Evolutionary conservation across 2,888 invertebrate genomes (phyloP).

Genomic region (Meteorus colon): DNA sequence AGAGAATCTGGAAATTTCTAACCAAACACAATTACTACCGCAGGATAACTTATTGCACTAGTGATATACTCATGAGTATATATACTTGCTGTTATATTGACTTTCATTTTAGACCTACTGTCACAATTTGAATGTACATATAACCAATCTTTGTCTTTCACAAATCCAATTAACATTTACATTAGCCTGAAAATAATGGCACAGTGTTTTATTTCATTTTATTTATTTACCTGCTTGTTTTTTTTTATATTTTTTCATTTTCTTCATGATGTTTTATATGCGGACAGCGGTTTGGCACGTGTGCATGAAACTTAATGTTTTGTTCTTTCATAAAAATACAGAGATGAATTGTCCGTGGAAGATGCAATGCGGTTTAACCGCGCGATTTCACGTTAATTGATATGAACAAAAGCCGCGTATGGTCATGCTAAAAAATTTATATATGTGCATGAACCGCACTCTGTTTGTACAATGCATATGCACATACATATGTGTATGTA

Average conservation of each 20-base stretch:
- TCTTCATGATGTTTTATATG: neutral
- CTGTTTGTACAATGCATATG: neutral
- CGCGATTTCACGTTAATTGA: slow-evolving; percentile 42
- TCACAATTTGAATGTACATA: neutral
- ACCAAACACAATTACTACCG: slow-evolving; percentile 1
- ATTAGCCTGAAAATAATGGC: slow-evolving; percentile 9
- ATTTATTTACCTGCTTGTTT: neutral
- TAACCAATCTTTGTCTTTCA: slow-evolving; percentile 2
- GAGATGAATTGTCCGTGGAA: slow-evolving; percentile 7
- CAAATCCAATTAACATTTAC: slow-evolving; percentile 19
- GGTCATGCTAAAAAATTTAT: slow-evolving; percentile 20
- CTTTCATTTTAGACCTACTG: neutral
- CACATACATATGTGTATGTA: neutral
- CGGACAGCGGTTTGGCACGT: slow-evolving; percentile 30
- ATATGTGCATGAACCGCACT: slow-evolving; percentile 7
- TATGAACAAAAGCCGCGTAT: slow-evolving; percentile 27
- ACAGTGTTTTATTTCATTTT: neutral
- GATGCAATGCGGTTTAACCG: slow-evolving; percentile 40
- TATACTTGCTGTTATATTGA: slow-evolving; percentile 1
- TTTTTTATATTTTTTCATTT: neutral
- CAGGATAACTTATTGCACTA: slow-evolving; percentile 7
- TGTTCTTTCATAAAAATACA: neutral
- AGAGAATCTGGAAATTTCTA: slow-evolving; percentile 5
- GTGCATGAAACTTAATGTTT: slow-evolving; percentile 8
- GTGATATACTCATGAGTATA: neutral